Conservation (phyloP, 2,113 vertebrate genomes). For the Bufo bufo region DNA sequence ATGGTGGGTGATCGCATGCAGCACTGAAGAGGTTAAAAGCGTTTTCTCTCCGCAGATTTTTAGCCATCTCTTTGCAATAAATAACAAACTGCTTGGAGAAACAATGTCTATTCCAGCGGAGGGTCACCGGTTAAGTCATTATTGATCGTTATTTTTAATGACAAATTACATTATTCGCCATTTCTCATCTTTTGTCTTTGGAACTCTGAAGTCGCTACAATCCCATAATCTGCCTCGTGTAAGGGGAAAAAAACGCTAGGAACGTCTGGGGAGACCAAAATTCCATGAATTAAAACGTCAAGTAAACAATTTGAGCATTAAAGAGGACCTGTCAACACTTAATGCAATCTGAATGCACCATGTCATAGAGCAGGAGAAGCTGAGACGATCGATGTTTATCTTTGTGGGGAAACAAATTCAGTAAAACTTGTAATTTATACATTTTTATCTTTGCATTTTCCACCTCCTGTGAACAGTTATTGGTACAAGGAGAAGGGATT, state of each 20-base stretch:
- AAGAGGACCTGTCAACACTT: background rate
- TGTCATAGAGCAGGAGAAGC: no score
- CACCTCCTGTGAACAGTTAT: no score
- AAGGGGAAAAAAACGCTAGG: conserved; percentile 4
- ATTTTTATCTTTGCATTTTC: no score
- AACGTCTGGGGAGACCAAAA: background rate
- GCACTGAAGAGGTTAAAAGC: conserved; percentile 9
- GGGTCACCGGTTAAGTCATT: conserved; percentile 29
- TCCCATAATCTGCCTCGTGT: background rate
- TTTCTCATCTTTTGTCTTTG: background rate
- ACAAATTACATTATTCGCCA: conserved; percentile 37
- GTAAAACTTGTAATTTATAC: no score
- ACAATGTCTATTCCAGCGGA: conserved; percentile 7
- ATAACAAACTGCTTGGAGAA: background rate
- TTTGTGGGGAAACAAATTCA: no score
- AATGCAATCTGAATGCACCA: no score
- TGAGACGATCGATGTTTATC: no score
- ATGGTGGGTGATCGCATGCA: background rate
- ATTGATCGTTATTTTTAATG: conserved; percentile 45
- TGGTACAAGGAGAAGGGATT: no score
- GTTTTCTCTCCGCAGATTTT: background rate
- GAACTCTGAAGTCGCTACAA: background rate
- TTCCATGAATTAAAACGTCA: background rate
- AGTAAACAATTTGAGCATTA: conserved; percentile 7
- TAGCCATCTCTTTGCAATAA: conserved; percentile 11